Base-by-base conservation (phyloP, 1,140 invertebrate species). In the Drosophila saltans region DNA sequence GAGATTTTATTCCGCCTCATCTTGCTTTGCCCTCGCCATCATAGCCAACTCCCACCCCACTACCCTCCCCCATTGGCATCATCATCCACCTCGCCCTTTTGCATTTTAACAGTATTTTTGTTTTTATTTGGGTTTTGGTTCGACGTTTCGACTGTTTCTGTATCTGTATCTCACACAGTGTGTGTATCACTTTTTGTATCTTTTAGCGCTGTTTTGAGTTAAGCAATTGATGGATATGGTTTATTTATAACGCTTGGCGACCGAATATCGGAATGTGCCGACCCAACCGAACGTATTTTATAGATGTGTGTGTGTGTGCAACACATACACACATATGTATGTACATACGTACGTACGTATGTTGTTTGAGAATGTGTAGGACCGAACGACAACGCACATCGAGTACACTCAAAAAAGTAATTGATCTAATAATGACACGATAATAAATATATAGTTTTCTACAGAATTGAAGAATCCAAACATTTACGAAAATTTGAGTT, bases 141-240 rank as follows among this genome's bases (percentile, higher is more conserved):
- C 73, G 77, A 64, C 69, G 69, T 75, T 75, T 69, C 74, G 75
- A 77, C 70, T 77, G 75, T 77, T 78, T 55, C 58, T 62, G 70
- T 80, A 77, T 85, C 61, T 86, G 74, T 77, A 66, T 64, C 61
- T 77, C 69, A 52, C 45, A 52, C 8, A 52, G 45, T 78, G 78
- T 75, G 57, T 84, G 75, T 86, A 78, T 77, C 68, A 72, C 40
- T 72, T 77, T 76, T 89, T 89, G 84, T 89, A 89, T 89, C 84
- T 89, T 84, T 89, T 89, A 89, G 81, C 84, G 83, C 80, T 83
- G 83, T 89, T 89, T 89, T 89, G 85, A 84, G 84, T 89, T 89
- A 89, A 89, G 84, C 84, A 89, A 89, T 89, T 89, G 84, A 89
- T 89, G 84, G 84, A 89, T 89, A 89, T 89, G 84, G 84, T 89